These are phyloP conservation scores for Mesorhabditis spiculigera DNA, from an alignment of 2,888 invertebrate genomes.

Conservation along the genomic window DNA sequence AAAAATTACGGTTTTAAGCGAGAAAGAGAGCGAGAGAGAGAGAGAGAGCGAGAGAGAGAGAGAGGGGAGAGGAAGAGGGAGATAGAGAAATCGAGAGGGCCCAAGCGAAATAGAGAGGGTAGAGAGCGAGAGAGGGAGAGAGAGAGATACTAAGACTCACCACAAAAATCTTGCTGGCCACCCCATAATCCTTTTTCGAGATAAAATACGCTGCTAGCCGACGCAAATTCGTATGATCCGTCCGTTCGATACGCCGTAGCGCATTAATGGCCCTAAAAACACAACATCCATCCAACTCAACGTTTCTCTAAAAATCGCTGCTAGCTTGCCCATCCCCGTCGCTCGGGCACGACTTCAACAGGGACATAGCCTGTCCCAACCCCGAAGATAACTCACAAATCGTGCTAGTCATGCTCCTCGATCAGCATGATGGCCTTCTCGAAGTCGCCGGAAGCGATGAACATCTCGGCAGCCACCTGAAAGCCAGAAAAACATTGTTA, in stretches of 20 bases:
- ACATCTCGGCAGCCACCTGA: constrained; percentile 79
- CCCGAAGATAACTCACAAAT: constrained; percentile 59
- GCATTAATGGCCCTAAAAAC: constrained; percentile 78
- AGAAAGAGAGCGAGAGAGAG: no score
- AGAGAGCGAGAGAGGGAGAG: no score
- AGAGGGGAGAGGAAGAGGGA: no score
- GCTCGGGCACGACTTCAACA: no score
- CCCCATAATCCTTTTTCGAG: constrained; percentile 66
- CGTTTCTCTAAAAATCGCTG: background rate
- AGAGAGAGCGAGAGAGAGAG: no score
- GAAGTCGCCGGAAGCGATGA: constrained; percentile 83
- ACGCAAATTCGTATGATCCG: constrained; percentile 76
- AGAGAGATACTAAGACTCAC: no score
- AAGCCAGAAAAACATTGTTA: background rate
- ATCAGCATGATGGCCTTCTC: constrained; percentile 82
- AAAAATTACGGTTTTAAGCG: no score
- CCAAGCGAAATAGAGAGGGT: no score
- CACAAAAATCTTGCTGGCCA: constrained; percentile 80
- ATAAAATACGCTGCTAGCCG: constrained; percentile 72
- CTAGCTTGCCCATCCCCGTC: no score
- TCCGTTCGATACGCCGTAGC: constrained; percentile 76
- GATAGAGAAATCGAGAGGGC: no score
- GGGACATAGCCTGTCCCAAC: no score
- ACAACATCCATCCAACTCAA: background rate
- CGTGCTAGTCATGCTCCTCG: constrained; percentile 80